phyloP scores from a whole-genome alignment of 2,888 invertebrate genomes.

The Epinotia nisella region DNA sequence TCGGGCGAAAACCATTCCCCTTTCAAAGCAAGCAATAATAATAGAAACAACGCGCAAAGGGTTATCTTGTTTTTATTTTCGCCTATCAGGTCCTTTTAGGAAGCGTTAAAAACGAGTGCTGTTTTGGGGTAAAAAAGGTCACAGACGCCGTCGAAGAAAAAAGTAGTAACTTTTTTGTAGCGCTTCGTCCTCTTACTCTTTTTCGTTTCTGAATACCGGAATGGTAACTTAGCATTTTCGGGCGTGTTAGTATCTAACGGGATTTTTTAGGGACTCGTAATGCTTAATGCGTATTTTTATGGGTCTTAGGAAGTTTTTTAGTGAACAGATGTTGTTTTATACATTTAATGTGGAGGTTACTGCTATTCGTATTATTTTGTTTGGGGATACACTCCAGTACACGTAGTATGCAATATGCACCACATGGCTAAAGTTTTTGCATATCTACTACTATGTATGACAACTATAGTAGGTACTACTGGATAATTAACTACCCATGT shows the following conservation, averaged over 20 bases:
- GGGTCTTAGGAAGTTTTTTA: not conserved
- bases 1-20: constrained; percentile 10
- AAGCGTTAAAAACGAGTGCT: constrained; percentile 39
- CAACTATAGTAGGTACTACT: too few relatives aligned
- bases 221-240: constrained; percentile 27
- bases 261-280: constrained; percentile 29
- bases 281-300: constrained; percentile 31
- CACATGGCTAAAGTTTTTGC: not conserved
- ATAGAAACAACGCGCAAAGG: constrained; percentile 52
- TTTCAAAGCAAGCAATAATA: constrained; percentile 36
- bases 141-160: constrained; percentile 1
- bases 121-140: constrained; percentile 39
- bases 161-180: not conserved
- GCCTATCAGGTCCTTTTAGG: constrained; percentile 44
- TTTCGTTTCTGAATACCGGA: not conserved
- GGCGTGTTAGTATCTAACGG: constrained; percentile 27
- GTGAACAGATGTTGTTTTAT: constrained; percentile 8
- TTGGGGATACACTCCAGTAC: too few relatives aligned
- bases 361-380: not conserved
- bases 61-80: constrained; percentile 44
- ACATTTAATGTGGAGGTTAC: constrained; percentile 8
- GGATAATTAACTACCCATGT: too few relatives aligned
- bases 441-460: too few relatives aligned
- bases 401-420: too few relatives aligned
- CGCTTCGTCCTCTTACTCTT: not conserved